Evolutionary conservation across 1,140 invertebrate genomes (phyloP), one percentile per base, ranked within the genome.

Genomic region (Drosophila ohnishii): DNA sequence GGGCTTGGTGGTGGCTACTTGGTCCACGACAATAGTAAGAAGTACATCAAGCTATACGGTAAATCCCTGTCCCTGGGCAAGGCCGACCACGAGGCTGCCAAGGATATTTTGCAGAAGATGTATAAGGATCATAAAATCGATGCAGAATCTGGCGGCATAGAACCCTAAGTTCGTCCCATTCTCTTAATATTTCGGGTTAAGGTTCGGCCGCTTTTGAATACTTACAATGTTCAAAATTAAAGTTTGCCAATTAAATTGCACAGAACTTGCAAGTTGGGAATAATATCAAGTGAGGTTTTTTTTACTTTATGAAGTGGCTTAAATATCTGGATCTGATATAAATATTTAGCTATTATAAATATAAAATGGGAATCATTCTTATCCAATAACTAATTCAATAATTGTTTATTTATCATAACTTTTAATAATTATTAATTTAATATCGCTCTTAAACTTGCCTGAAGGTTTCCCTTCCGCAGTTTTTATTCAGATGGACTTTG

Each of bases 21-120:
- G 28, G 64, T 74, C 0, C 74, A 80, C 35, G 77, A 85, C 57
- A 10, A 9, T 5, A 40, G 67, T 2, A 77, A 85, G 13, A 73
- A 77, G 9, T 77, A 70, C 16, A 74, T 85, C 3, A 85, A 80
- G 42, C 60, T 85, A 8, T 85, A 73, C 48, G 81, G 81, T 5
- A 55, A 42, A 9, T 84, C 80, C 0, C 44, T 57, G 37, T 9
- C 35, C 2, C 19, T 85, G 53, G 81, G 81, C 45, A 85, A 62
- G 25, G 81, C 81, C 8, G 50, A 85, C 34, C 81, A 85, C 47
- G 48, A 60, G 5, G 59, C 69, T 32, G 40, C 81, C 2, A 53
- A 56, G 13, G 61, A 66, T 0, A 4, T 85, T 2, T 11, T 85
- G 6, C 4, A 34, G 0, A n/a, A 25, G 0, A 11, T 50, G 9